Evolutionary conservation across 2,888 invertebrate genomes (phyloP).

Genomic region (Bhutanitis thaidina): DNA sequence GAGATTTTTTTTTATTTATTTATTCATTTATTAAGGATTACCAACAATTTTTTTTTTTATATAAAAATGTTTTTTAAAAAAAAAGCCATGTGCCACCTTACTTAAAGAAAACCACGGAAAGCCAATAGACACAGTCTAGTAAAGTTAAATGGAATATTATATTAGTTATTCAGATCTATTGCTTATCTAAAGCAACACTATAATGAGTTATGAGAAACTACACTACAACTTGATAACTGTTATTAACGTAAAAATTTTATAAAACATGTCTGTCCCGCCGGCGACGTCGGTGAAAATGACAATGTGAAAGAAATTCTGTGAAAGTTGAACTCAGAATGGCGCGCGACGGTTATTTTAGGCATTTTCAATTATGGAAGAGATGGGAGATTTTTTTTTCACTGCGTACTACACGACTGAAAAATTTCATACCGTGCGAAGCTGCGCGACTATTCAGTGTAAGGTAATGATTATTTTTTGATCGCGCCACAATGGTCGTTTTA

Average conservation of each 20-base stretch:
- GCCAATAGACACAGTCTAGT: no score
- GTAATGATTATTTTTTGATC: not conserved
- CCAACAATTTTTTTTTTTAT: no score
- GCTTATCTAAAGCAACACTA: no score
- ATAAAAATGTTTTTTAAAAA: no score
- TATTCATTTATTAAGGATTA: no score
- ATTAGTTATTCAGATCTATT: no score
- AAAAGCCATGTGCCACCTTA: no score
- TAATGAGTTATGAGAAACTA: no score
- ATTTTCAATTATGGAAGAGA: conserved; percentile 66
- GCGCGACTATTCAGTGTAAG: conserved; percentile 21
- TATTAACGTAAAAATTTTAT: conserved; percentile 2
- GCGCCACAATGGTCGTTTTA: not conserved
- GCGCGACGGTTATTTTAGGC: conserved; percentile 59
- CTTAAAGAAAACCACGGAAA: no score
- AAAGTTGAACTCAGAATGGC: conserved; percentile 43
- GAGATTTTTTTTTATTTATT: no score
- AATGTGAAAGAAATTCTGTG: conserved; percentile 45
- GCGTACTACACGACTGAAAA: conserved; percentile 16
- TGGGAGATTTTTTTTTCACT: conserved; percentile 29
- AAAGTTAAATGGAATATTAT: no score
- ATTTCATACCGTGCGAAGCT: conserved; percentile 23
- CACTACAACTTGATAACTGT: no score
- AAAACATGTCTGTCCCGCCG: not conserved
- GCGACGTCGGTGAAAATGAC: conserved; percentile 34